Base-by-base conservation (phyloP, 2,888 invertebrate species). In the Dasypolia templi region DNA sequence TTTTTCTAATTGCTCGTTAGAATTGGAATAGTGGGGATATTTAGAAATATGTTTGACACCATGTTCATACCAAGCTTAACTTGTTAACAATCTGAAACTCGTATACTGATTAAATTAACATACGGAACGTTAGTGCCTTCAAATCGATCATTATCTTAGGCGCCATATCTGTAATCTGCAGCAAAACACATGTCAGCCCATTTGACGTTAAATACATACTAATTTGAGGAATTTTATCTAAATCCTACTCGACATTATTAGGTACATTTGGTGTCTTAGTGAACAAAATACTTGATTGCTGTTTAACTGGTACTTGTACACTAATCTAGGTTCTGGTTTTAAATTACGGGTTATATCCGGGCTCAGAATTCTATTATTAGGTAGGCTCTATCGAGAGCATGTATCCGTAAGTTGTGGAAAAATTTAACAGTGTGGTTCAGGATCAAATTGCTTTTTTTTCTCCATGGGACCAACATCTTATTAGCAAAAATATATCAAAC, bases 161-260 rank as follows among this genome's bases (percentile, higher is more conserved):
- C 64, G 53, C 71, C 70, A 56, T 67, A 67, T 70, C 49, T 55
- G 12, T 66, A 64, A 80, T 75, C 63, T 53, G 11, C 2, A 17
- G 7, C 39, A 55, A 56, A 64, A 77, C 65, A 81, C 66, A 65
- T 81, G 71, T 72, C 64, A 75, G n/a, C 11, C n/a, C 14, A 55
- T 59, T 63, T 26, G 29, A 62, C 56, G n/a, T 68, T 35, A 67
- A 72, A 39, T 67, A 59, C 35, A 69, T 80, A 58, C 32, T 64
- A 58, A 61, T 69, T 75, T 42, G 46, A 55, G 65, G 55, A 72
- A 77, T 77, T 32, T 78, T 58, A 82, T 78, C 81, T 68, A 51
- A 81, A 81, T 81, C 55, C 55, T 59, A 55, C 51, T 63, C 12
- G 17, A 53, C n/a, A 22, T 49, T 39, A 26, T 46, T 29, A n/a